Evolutionary conservation across 2,113 vertebrate genomes (phyloP), one percentile per base, ranked within the genome.

Genomic region (Brachyhypopomus occidentalis): DNA sequence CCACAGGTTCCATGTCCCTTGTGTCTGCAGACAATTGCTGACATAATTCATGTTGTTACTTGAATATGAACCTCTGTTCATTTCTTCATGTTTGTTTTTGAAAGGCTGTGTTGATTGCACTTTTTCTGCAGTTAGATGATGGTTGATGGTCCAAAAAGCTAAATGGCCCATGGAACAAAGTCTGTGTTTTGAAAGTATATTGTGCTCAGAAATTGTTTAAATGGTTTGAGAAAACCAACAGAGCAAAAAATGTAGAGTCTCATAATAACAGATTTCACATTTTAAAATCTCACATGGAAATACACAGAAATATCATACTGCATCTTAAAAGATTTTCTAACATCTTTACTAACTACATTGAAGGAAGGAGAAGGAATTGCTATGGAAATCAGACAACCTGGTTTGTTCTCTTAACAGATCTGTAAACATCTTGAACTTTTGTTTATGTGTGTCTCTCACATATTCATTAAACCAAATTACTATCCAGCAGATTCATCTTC

Each of bases 401-500:
- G 88, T 89, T 91, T 87, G 88, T 86, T 91, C 88, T 80, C 79
- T 74, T 60, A 87, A 90, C 87, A 88, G 90, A 91, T 92, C 91
- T 90, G 90, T 88, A 86, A 79, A 82, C 87, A 88, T 87, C 87
- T 81, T 58, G 72, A 86, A 77, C 76, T 23, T 72, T 72, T 64
- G 84, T 74, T 75, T 88, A 86, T 87, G 87, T 84, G 70, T 87
- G 78, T 23, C 86, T 88, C 83, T 90, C 80, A 84, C 87, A 87
- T 85, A 88, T 86, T 74, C 86, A 84, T 88, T 92, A 92, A 89
- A 90, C 92, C 91, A 92, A 91, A 92, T 87, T 86, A 87, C 86
- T 90, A 90, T 88, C 89, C 86, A 87, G 87, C 86, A 91, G 91
- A 92, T 92, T 92, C 85, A 90, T 90, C 83, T 81, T 90, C 90